phyloP scores from a whole-genome alignment of 2,888 invertebrate genomes.

The Eremobia ochroleuca region DNA sequence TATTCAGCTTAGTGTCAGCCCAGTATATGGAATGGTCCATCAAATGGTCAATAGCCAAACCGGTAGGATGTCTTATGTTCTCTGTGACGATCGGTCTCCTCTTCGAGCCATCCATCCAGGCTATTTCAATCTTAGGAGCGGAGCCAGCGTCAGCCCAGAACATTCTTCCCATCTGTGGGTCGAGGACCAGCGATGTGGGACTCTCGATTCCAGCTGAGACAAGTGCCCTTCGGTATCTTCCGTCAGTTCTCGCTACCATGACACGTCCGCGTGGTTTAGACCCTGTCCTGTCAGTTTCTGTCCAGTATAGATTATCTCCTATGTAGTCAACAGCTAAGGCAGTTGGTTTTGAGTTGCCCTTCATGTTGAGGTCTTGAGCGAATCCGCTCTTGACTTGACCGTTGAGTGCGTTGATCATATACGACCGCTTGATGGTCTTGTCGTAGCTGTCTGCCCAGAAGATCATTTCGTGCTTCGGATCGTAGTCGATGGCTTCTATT shows the following conservation, averaged over 20 bases:
- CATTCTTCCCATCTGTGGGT: conserved; percentile 96
- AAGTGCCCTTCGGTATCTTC: conserved; percentile 96
- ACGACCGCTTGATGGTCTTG: conserved; percentile 97
- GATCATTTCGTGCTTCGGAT: conserved; percentile 95
- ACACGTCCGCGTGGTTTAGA: conserved; percentile 95
- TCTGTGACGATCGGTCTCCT: conserved; percentile 95
- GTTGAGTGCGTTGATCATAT: conserved; percentile 95
- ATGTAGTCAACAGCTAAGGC: conserved; percentile 98
- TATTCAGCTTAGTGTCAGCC: conserved; percentile 98
- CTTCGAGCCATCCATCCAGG: conserved; percentile 99
- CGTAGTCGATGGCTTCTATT: conserved; percentile 97
- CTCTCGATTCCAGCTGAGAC: conserved; percentile 95
- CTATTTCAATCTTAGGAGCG: conserved; percentile 97
- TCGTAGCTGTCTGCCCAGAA: conserved; percentile 99
- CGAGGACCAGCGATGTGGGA: conserved; percentile 97
- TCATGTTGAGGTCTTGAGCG: conserved; percentile 96
- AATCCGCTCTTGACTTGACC: conserved; percentile 95
- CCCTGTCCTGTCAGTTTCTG: conserved; percentile 95
- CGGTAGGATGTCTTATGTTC: conserved; percentile 96
- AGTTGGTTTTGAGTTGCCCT: conserved; percentile 96
- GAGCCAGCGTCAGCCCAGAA: conserved; percentile 98
- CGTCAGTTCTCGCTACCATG: conserved; percentile 97
- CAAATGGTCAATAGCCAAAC: conserved; percentile 96
- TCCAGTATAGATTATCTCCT: conserved; percentile 98
- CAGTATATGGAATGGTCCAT: conserved; percentile 98